phyloP scores from a whole-genome alignment of 2,797 vertebrate genomes.

The Fratercula arctica region DNA sequence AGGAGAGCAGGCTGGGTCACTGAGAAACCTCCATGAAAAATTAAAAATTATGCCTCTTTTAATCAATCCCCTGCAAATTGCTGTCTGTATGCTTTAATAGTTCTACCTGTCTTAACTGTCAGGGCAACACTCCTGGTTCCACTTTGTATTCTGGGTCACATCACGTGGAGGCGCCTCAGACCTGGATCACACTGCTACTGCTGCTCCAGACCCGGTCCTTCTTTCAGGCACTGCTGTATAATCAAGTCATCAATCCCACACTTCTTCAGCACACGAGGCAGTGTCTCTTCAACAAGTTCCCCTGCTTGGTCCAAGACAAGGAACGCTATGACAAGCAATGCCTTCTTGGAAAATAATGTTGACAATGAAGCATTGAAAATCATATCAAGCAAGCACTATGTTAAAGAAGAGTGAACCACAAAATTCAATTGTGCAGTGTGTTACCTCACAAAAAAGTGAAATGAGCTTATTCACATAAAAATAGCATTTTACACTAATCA shows the following conservation, averaged over 20 bases:
- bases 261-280: not conserved
- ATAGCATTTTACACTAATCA: not conserved
- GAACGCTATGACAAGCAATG: not conserved
- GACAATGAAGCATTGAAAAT: not conserved
- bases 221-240: not conserved
- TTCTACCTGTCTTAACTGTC: not conserved
- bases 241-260: not conserved
- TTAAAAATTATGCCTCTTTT: not conserved
- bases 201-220: not conserved
- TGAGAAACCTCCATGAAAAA: not conserved
- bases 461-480: not conserved
- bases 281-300: not conserved
- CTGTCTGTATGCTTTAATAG: not conserved
- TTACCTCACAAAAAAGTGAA: not conserved
- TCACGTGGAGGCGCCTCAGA: not conserved
- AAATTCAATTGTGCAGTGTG: not conserved
- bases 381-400: rapidly evolving
- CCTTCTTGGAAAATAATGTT: not conserved
- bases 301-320: not conserved
- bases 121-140: not conserved
- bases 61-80: not conserved
- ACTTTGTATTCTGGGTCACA: not conserved
- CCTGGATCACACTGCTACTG: too few species aligned
- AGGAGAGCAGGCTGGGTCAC: not conserved
- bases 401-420: not conserved